Percentiles rank a stretch among this genome's conserved stretches.
Evolutionary conservation across 2,113 vertebrate species (phyloP).

Genomic region (Microcebus murinus): DNA sequence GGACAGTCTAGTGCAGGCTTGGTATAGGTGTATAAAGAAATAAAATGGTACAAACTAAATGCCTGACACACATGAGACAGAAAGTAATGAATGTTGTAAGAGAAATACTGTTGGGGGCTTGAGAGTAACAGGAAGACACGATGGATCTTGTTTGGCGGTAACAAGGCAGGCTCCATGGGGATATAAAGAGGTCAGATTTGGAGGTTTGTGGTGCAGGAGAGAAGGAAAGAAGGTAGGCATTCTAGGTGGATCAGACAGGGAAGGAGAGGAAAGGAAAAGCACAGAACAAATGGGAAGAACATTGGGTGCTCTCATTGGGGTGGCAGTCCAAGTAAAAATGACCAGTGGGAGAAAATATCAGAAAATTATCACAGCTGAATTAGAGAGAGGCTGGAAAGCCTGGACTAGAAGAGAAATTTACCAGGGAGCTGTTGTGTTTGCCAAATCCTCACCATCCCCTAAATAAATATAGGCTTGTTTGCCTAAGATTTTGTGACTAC

Average conservation of each 20-base stretch:
- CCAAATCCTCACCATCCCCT: background rate
- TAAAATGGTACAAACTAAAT: background rate
- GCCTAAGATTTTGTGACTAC: background rate
- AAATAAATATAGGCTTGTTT: background rate
- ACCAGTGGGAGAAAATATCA: background rate
- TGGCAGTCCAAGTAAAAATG: background rate
- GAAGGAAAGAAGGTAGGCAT: background rate
- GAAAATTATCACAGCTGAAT: background rate
- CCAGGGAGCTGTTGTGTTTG: background rate
- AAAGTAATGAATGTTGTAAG: background rate
- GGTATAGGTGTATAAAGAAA: background rate
- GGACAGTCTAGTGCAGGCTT: background rate
- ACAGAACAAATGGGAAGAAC: background rate
- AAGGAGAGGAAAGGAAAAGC: background rate
- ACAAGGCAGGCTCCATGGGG: background rate
- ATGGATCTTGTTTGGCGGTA: background rate
- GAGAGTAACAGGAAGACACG: background rate
- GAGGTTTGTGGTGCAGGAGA: background rate
- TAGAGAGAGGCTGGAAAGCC: background rate
- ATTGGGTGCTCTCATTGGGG: background rate
- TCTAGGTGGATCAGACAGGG: background rate
- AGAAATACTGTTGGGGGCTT: background rate
- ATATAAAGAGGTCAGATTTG: background rate
- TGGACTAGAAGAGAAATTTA: background rate
- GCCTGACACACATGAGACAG: background rate